These are phyloP conservation scores for Dissostichus mawsoni DNA, from an alignment of 2,113 vertebrate species.

Conservation along the genomic window DNA sequence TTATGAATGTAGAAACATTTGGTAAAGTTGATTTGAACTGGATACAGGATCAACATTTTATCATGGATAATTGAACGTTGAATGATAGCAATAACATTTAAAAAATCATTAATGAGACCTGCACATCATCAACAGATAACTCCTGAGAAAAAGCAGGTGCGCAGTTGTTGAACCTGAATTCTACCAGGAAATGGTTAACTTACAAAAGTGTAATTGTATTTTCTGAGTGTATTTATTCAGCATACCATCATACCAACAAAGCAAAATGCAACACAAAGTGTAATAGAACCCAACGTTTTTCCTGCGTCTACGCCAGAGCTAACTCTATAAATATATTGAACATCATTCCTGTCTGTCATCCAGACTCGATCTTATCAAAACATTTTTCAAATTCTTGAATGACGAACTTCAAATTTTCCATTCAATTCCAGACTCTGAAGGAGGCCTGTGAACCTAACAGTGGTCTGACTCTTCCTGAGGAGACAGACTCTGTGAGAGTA, in stretches of 20 bases:
- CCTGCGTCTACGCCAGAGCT: not conserved
- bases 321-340: not conserved
- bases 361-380: not conserved
- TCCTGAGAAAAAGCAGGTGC: not conserved
- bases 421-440: not conserved
- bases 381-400: not conserved
- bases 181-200: not conserved
- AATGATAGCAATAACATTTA: not conserved
- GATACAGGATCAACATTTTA: not conserved
- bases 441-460: not conserved
- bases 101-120: not conserved
- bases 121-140: not conserved
- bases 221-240: not conserved
- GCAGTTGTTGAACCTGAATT: not conserved
- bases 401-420: not conserved
- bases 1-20: not conserved
- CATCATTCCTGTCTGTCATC: not conserved
- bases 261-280: not conserved
- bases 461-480: not conserved
- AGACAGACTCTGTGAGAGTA: constrained; percentile 42
- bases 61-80: not conserved
- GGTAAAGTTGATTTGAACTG: not conserved
- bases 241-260: no score
- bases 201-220: not conserved
- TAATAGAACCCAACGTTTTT: not conserved